These are phyloP conservation scores for Microvelia longipes DNA, from an alignment of 1,140 invertebrate species.

Conservation along the genomic window DNA sequence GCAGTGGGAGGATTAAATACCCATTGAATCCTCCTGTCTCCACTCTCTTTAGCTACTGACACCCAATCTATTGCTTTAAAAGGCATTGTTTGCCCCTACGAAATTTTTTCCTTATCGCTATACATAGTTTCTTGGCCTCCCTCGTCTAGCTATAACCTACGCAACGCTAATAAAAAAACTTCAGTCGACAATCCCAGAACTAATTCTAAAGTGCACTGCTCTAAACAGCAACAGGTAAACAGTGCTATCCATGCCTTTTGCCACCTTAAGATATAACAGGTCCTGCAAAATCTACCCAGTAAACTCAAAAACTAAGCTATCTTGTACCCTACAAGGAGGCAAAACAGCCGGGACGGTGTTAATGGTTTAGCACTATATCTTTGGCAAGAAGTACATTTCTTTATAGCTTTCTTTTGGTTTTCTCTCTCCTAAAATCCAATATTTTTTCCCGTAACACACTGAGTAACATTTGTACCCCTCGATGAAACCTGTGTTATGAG, in stretches of 20 bases:
- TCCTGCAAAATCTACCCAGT: constrained; percentile 25
- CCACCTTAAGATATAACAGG: constrained; percentile 19
- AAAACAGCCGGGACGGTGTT: neutral
- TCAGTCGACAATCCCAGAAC: constrained; percentile 21
- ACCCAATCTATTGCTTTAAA: constrained; percentile 25
- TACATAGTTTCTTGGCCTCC: constrained; percentile 25
- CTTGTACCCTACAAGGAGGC: neutral
- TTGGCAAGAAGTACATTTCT: neutral
- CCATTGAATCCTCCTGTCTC: constrained; percentile 25
- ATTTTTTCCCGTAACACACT: neutral
- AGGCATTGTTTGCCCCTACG: constrained; percentile 22
- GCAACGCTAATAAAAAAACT: constrained; percentile 19
- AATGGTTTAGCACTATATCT: neutral
- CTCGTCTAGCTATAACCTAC: neutral
- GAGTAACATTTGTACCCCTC: neutral
- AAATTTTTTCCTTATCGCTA: constrained; percentile 31
- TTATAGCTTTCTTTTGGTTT: neutral
- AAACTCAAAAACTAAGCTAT: constrained; percentile 16
- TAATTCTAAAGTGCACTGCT: constrained; percentile 29
- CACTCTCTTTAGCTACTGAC: constrained; percentile 14
- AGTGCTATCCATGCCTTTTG: constrained; percentile 27
- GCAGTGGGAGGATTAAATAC: constrained; percentile 30
- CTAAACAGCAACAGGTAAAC: constrained; percentile 27
- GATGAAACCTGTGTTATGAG: neutral
- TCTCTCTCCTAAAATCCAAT: neutral